phyloP scores from a whole-genome alignment of 35 echinoderm and acorn worm genomes.

The Diadema setosum region DNA sequence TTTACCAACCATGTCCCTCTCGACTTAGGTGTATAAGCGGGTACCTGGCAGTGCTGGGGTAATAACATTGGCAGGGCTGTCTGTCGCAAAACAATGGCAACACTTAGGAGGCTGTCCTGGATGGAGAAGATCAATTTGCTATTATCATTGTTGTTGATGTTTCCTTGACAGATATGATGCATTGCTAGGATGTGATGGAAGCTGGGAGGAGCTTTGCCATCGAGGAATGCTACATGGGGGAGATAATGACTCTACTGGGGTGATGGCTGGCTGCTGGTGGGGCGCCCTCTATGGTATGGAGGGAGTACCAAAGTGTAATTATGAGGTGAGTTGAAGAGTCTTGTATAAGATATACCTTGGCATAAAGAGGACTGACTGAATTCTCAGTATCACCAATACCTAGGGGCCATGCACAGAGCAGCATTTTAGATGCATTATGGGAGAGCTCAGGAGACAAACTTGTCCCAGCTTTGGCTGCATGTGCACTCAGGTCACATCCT shows the following conservation, averaged over 20 bases:
- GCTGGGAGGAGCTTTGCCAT: constrained; percentile 77
- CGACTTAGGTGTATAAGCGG: no score
- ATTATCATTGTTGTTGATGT: no score
- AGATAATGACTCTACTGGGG: constrained; percentile 88
- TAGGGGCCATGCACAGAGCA: background rate
- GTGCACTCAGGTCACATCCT: no score
- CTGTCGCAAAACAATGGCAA: no score
- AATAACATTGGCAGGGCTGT: no score
- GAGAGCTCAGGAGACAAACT: background rate
- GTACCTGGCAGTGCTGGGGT: no score
- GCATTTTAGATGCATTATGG: background rate
- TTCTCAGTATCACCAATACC: background rate
- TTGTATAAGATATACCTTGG: background rate
- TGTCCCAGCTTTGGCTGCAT: no score
- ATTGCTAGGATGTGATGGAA: constrained; percentile 58
- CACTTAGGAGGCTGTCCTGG: no score
- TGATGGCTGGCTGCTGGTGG: constrained; percentile 85
- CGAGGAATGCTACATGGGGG: constrained; percentile 83
- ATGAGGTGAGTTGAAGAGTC: constrained; percentile 26
- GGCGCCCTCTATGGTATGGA: constrained; percentile 81
- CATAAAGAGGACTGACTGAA: no score
- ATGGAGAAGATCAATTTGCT: no score
- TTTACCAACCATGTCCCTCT: no score
- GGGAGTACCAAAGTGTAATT: constrained; percentile 74
- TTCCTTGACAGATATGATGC: constrained; percentile 81